Percentiles rank a stretch among this genome's conserved stretches.
Evolutionary conservation across 2,113 vertebrate genomes (phyloP).

Genomic region (Nesospiza acunhae): DNA sequence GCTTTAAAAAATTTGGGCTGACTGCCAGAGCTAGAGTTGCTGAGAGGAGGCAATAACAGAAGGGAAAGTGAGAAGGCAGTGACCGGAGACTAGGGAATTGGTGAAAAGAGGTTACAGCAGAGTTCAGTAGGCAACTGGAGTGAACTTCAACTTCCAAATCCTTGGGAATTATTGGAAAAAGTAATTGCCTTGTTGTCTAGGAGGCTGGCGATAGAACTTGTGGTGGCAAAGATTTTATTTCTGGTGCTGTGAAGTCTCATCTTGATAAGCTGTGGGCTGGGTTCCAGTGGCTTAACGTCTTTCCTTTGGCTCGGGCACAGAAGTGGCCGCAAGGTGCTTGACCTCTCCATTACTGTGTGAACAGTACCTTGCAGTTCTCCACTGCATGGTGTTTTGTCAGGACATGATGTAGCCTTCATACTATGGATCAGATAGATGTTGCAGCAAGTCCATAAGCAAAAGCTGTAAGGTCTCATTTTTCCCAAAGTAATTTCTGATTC

Average conservation of each 20-base stretch:
- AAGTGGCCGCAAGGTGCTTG: neutral
- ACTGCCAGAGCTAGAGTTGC: neutral
- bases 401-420: neutral
- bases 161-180: neutral
- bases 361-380: neutral
- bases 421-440: neutral
- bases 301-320: neutral
- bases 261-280: neutral
- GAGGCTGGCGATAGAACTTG: neutral
- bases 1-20: neutral
- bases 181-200: neutral
- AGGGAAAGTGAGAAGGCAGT: neutral
- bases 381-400: neutral
- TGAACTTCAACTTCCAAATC: neutral
- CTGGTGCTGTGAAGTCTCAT: neutral
- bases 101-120: neutral
- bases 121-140: neutral
- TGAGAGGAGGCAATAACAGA: neutral
- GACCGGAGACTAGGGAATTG: neutral
- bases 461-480: neutral
- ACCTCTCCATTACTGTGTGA: neutral
- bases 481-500: neutral
- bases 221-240: neutral
- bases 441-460: neutral
- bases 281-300: neutral